A percentile compares a stretch with the other conserved stretches of the same genome.
Evolutionary conservation across 2,113 vertebrate genomes (phyloP).

Genomic region (Ictidomys tridecemlineatus): DNA sequence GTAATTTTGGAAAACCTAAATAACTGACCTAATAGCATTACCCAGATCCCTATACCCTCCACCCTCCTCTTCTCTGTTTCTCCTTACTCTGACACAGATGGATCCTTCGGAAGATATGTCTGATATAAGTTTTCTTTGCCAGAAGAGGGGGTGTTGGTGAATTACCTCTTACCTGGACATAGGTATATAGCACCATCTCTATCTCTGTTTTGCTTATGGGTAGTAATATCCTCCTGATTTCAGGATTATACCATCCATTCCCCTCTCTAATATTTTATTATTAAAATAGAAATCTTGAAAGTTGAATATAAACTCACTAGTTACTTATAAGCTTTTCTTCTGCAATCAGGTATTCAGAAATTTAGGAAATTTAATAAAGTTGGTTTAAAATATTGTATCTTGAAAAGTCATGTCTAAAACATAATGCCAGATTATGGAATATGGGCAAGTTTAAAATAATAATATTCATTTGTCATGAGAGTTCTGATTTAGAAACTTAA

Average conservation of each 20-base stretch:
- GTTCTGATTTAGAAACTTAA: constrained; percentile 3
- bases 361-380: neutral
- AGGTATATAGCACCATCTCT: neutral
- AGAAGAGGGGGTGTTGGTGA: neutral
- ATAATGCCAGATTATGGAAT: neutral
- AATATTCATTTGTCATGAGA: neutral
- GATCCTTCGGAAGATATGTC: neutral
- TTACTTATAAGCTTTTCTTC: neutral
- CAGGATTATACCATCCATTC: neutral
- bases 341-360: neutral
- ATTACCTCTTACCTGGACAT: neutral
- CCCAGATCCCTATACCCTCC: accelerated
- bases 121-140: neutral
- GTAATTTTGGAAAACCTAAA: neutral
- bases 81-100: neutral
- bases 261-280: neutral
- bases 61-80: neutral
- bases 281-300: neutral
- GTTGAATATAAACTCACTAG: neutral
- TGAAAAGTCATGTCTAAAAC: neutral
- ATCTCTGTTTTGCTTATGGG: neutral
- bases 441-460: neutral
- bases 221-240: neutral
- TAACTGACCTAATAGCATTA: neutral
- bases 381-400: neutral